Evolutionary conservation across 2,797 vertebrate species (phyloP), one percentile per base, ranked within the genome.

Genomic region (Mastacembelus armatus): DNA sequence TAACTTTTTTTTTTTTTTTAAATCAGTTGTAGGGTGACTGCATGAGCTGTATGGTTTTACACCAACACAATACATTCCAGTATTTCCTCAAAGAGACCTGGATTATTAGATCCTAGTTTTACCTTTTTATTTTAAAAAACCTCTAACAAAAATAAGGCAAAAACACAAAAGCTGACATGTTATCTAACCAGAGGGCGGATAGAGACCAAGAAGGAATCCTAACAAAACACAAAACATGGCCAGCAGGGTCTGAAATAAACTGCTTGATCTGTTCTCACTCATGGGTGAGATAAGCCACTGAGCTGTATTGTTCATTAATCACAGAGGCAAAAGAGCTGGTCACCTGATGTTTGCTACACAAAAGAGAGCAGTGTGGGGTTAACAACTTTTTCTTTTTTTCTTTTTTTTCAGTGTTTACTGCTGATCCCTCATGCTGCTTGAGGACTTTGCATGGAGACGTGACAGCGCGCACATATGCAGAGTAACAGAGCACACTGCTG

Each of bases 401-500:
- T 16, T 0, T 3, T 7, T 12, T 21, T 3, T 5, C 32, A 12
- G 43, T 65, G 56, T 71, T 82, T 66, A 35, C 63, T 39, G 22
- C 39, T 3, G 18, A 30, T 15, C 52, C 5, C 26, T 15, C 7
- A 0, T 30, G 38, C 45, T 14, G 52, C 33, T n/a, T 29, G 22
- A 58, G 65, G 32, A 14, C 4, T 30, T 32, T 48, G 55, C 54
- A 32, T 4, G 8, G 55, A 67, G 80, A 83, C 60, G 77, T 87
- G 87, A 76, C 77, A 27, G 58, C 51, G 72, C 63, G 2, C 80
- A 70, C 81, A 68, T 32, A 55, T 6, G 0, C 60, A 24, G 52
- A 14, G 18, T 10, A 57, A 38, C 35, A 21, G 26, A 65, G 60
- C 64, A 65, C n/a, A 9, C 33, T 36, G 26, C 44, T 43, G 15